A percentile compares a stretch with the other conserved stretches of the same genome.
Evolutionary conservation across 2,888 invertebrate species (phyloP).

Genomic region (Barypeithes pellucidus): DNA sequence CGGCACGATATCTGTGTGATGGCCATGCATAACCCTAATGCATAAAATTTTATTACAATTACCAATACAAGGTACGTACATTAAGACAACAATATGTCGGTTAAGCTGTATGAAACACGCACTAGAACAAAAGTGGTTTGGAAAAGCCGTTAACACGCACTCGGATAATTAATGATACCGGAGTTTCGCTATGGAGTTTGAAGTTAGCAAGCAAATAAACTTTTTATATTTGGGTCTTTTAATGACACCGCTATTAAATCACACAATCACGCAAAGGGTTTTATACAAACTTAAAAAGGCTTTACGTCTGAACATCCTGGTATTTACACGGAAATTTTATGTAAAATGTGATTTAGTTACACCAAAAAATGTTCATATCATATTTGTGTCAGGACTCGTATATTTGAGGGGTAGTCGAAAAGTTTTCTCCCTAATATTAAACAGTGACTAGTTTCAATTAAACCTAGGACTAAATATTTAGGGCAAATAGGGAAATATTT

Average conservation of each 20-base stretch:
- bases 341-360: neutral
- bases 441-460: too few species aligned
- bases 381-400: too few species aligned
- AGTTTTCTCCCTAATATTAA: too few species aligned
- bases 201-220: slow-evolving; percentile 42
- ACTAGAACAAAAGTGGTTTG: slow-evolving; percentile 35
- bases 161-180: slow-evolving; percentile 33
- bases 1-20: too few species aligned
- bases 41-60: slow-evolving; percentile 7
- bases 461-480: too few species aligned
- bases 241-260: slow-evolving; percentile 24
- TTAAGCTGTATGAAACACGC: slow-evolving; percentile 38
- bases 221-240: slow-evolving; percentile 32
- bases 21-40: neutral
- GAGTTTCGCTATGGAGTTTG: slow-evolving; percentile 19
- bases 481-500: too few species aligned
- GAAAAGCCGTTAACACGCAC: slow-evolving; percentile 45
- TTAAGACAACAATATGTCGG: slow-evolving; percentile 35
- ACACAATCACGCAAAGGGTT: slow-evolving; percentile 22
- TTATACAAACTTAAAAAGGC: slow-evolving; percentile 1
- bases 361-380: too few species aligned
- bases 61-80: slow-evolving; percentile 15
- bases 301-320: neutral
- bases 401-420: too few species aligned
- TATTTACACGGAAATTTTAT: neutral